Evolutionary conservation across 2,113 vertebrate species (phyloP).

Genomic region (Silurus glanis): DNA sequence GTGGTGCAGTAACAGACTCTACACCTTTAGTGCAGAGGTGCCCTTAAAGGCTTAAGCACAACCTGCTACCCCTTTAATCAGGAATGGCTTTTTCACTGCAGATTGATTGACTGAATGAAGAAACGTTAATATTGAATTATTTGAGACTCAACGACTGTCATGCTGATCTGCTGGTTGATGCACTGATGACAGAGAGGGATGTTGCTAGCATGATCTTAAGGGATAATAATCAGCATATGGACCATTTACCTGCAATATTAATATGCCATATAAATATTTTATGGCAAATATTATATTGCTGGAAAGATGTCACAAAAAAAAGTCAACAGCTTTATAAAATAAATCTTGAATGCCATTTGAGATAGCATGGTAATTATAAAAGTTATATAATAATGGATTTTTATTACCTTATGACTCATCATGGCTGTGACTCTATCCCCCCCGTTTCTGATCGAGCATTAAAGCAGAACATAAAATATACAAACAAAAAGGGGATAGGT

Average conservation of each 20-base stretch:
- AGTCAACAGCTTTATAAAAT: neutral
- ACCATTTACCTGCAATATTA: neutral
- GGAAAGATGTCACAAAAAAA: neutral
- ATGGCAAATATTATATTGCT: neutral
- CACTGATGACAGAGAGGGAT: neutral
- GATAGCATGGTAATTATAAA: neutral
- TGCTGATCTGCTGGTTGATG: neutral
- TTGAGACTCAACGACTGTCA: neutral
- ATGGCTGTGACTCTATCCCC: neutral
- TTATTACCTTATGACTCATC: neutral
- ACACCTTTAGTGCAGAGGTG: neutral
- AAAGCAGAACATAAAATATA: constrained; percentile 10
- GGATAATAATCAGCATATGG: neutral
- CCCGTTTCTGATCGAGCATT: constrained; percentile 2
- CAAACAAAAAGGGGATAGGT: neutral
- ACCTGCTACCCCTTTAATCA: neutral
- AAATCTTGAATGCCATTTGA: neutral
- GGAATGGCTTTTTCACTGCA: neutral
- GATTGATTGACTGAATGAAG: neutral
- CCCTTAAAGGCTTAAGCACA: neutral
- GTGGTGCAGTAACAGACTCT: constrained; percentile 1
- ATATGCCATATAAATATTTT: neutral
- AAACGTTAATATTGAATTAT: neutral
- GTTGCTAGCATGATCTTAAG: neutral
- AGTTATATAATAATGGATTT: neutral